Evolutionary conservation across 2,797 vertebrate genomes (phyloP), one percentile per base, ranked within the genome.

Genomic region (Premnoplex brunnescens): DNA sequence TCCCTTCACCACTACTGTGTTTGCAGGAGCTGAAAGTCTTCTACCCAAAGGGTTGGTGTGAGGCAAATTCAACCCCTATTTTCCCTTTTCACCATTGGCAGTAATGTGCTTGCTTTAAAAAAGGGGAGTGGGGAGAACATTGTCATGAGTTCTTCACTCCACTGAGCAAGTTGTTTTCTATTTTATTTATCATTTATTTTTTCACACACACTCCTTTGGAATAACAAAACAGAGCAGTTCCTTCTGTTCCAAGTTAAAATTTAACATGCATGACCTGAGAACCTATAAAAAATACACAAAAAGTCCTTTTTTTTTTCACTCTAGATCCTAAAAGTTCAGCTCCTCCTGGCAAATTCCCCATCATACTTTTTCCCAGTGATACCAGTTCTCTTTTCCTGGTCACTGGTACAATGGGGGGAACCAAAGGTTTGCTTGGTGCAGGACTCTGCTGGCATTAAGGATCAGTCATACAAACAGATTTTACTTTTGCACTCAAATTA

Each of bases 361-460:
- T 32, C 49, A 14, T 15, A 24, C 20, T 66, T 51, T 39, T 16
- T 78, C n/a, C 52, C 58, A 63, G 69, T 13, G 81, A 5, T 9
- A 28, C 3, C 66, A 64, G 56, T 30, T 63, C 78, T 73, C 59
- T 71, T 81, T n/a, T 64, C 68, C 17, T 14, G 17, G 54, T 72
- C 83, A 76, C 64, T 83, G 43, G 27, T 80, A 72, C 14, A 28
- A 20, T 15, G 21, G 55, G 67, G 49, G 37, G 32, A n/a, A 28
- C 37, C 16, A 6, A 68, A 69, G 32, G 58, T 69, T 30, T 30
- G 51, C 68, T 49, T 78, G 46, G 51, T 24, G 95, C 89, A 93
- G 86, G 88, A 58, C 52, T 66, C 90, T 94, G 96, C 95, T 97
- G 91, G 44, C 89, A 76, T 90, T 85, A 84, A 80, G 89, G 90